Percentiles rank a stretch among this genome's conserved stretches.
phyloP scores from a whole-genome alignment of 2,797 vertebrate species.

The Potorous gilbertii region DNA sequence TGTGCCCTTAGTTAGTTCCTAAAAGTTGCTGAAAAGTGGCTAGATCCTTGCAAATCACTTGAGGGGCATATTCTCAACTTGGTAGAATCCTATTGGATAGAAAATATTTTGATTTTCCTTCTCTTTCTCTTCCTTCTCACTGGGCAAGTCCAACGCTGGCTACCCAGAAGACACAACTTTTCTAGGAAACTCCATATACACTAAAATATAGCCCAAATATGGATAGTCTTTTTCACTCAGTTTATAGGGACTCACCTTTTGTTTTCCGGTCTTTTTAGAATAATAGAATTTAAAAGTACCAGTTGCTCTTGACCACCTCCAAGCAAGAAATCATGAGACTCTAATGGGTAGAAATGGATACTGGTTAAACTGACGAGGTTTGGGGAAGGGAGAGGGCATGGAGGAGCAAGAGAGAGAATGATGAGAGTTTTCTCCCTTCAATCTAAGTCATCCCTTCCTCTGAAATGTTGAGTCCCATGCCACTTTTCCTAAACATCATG shows the following conservation, averaged over 20 bases:
- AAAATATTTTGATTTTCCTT: background rate
- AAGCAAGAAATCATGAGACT: background rate
- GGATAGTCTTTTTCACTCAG: background rate
- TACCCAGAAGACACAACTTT: background rate
- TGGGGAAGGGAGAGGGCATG: background rate
- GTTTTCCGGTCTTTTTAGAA: background rate
- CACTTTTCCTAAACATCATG: background rate
- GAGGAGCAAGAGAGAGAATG: background rate
- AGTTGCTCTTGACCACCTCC: background rate
- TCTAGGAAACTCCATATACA: background rate
- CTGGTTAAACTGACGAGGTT: background rate
- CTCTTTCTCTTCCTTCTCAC: background rate
- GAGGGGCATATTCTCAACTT: background rate
- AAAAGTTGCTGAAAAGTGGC: background rate
- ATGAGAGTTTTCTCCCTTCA: background rate
- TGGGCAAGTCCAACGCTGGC: background rate
- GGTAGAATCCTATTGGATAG: background rate
- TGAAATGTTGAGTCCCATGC: background rate
- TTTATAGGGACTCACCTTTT: background rate
- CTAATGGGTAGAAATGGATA: background rate
- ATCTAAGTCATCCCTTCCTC: background rate
- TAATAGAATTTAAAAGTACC: background rate
- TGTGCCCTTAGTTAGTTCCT: background rate
- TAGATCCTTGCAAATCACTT: background rate
- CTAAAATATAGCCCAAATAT: background rate